Conservation (phyloP, 2,888 invertebrate species). For the Furcula furcula region DNA sequence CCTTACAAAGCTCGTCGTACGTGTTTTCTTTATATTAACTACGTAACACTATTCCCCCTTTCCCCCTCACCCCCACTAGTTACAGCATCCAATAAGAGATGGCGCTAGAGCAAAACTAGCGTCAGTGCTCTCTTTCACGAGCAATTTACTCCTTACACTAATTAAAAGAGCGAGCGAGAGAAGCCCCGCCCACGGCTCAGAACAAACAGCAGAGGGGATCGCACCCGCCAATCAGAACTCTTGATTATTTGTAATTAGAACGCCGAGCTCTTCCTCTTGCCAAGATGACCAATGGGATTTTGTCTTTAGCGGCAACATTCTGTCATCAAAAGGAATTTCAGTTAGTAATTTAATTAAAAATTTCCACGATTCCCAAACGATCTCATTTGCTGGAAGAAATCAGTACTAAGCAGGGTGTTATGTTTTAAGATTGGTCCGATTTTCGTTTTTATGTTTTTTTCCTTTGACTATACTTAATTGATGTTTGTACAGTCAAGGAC, state of each 20-base stretch:
- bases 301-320: constrained; percentile 63
- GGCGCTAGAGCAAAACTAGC: constrained; percentile 70
- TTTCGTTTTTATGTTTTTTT: constrained; percentile 33
- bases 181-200: constrained; percentile 71
- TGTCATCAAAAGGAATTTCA: constrained; percentile 49
- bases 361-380: constrained; percentile 41
- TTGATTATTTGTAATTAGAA: constrained; percentile 83
- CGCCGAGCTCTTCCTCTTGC: constrained; percentile 66
- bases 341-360: constrained; percentile 61
- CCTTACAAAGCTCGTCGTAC: constrained; percentile 69
- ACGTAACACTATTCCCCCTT: constrained; percentile 70
- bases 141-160: constrained; percentile 83
- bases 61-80: constrained; percentile 57
- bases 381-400: constrained; percentile 58
- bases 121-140: constrained; percentile 65
- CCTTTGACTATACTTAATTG: constrained; percentile 25
- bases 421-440: constrained; percentile 29
- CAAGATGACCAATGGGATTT: constrained; percentile 77
- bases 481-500: constrained; percentile 18
- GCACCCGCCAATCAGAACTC: constrained; percentile 66
- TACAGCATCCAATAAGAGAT: constrained; percentile 77
- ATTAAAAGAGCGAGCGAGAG: constrained; percentile 80
- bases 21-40: constrained; percentile 79
- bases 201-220: constrained; percentile 78
- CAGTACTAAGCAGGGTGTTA: constrained; percentile 52